Evolutionary conservation across 1,140 invertebrate genomes (phyloP), one percentile per base, ranked within the genome.

Genomic region (Teleogryllus occipitalis): DNA sequence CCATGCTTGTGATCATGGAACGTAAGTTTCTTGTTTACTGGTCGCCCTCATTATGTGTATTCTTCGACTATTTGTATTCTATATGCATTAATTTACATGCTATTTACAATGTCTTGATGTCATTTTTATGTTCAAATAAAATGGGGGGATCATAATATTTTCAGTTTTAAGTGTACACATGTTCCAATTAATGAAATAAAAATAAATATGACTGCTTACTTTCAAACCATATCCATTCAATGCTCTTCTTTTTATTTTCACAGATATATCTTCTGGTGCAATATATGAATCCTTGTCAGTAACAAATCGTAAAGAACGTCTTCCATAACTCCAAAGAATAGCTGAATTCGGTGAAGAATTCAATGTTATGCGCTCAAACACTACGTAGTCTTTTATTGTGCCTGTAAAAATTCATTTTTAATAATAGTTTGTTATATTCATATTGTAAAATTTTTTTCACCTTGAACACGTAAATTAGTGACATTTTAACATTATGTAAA

Each of bases 351-450:
- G 89, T 8, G 92, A 92, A 92, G 93, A 95, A 85, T 93, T 92
- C 79, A 96, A 85, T 48, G 94, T 94, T 82, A 96, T 95, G 83
- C 94, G 89, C 86, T 96, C 94, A 84, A 90, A 92, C 74, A 96
- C 92, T 15, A 89, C 90, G 82, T 92, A 92, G 88, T 96, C 94
- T 7, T 87, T 88, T 3, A 95, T 84, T 3, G 84, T 80, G 79
- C 89, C 91, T 90, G 81, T 82, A 86, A 87, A 65, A 14, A 65
- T 18, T 14, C 10, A 65, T 39, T 39, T 39, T 39, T 39, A 39
- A 1, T 39, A 39, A 39, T 39, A 39, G 27, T 39, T 39, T 39
- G 27, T 39, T 39, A 39, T 39, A 39, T 39, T 39, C 5, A 39
- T 39, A 5, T 39, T 39, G 27, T 39, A 39, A 39, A 39, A 1